These are phyloP conservation scores for Malurus elegans DNA, from an alignment of 2,113 vertebrate genomes.

Conservation along the genomic window DNA sequence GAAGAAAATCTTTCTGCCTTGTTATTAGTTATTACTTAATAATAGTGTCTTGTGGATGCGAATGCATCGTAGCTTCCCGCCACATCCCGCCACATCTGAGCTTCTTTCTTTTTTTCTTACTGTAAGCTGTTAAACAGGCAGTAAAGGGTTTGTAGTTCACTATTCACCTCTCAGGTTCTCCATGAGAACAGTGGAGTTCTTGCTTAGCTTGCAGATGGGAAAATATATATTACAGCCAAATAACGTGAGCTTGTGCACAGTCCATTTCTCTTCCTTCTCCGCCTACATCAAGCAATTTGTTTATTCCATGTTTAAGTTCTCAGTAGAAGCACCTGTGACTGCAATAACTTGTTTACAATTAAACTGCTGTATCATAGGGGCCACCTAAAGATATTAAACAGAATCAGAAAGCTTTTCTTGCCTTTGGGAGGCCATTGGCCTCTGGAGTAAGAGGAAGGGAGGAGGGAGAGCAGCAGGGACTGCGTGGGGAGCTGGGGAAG, in stretches of 20 bases:
- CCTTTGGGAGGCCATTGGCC: not conserved
- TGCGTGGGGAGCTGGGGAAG: not conserved
- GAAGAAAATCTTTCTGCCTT: constrained; percentile 12
- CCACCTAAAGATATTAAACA: not conserved
- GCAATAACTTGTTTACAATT: not conserved
- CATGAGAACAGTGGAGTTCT: not conserved
- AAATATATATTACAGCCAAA: not conserved
- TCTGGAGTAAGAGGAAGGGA: not conserved
- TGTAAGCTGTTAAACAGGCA: not conserved
- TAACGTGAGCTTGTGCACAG: not conserved
- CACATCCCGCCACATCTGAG: not conserved
- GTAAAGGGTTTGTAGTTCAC: not conserved
- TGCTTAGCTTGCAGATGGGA: not conserved
- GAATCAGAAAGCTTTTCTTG: not conserved
- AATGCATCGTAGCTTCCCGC: not conserved
- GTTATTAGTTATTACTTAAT: not conserved
- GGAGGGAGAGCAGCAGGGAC: not conserved
- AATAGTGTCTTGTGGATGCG: not conserved
- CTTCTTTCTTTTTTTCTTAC: not conserved
- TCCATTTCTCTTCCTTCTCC: not conserved
- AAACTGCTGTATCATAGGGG: not conserved
- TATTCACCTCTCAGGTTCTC: not conserved
- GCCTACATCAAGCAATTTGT: not conserved
- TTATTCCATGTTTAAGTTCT: not conserved
- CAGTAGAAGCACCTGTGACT: not conserved